These are phyloP conservation scores for Axis porcinus DNA, from an alignment of 2,113 vertebrate genomes.

Conservation along the genomic window DNA sequence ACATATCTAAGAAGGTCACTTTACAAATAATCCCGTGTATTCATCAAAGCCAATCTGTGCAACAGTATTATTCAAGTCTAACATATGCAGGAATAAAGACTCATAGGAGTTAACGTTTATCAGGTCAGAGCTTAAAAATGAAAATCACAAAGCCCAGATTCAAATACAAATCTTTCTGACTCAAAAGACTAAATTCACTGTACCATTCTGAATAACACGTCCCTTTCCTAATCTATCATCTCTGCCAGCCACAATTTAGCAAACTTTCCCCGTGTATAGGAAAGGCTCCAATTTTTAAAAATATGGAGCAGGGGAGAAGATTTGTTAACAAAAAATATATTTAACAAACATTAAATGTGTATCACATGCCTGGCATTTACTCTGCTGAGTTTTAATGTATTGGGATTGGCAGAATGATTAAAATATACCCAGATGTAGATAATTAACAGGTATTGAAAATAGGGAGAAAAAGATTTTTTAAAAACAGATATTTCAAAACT, in stretches of 20 bases:
- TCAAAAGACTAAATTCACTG: background rate
- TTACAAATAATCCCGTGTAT: background rate
- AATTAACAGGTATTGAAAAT: background rate
- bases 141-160: slow-evolving; percentile 7
- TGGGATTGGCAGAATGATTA: background rate
- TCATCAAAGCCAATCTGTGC: background rate
- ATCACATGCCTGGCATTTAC: slow-evolving; percentile 6
- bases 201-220: background rate
- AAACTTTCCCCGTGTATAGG: background rate
- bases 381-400: slow-evolving; percentile 21
- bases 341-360: slow-evolving; percentile 15
- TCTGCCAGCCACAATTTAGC: background rate
- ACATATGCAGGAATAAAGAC: background rate
- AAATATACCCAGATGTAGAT: slow-evolving; percentile 19
- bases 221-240: background rate
- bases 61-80: background rate
- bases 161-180: slow-evolving; percentile 26
- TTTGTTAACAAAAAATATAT: slow-evolving; percentile 4
- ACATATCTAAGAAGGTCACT: background rate
- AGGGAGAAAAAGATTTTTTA: background rate
- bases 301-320: background rate
- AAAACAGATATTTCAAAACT: slow-evolving; percentile 5
- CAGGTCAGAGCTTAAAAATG: slow-evolving; percentile 1
- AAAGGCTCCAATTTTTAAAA: background rate
- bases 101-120: background rate